These are phyloP conservation scores for Diaphora mendica DNA, from an alignment of 2,888 invertebrate genomes.

Conservation along the genomic window DNA sequence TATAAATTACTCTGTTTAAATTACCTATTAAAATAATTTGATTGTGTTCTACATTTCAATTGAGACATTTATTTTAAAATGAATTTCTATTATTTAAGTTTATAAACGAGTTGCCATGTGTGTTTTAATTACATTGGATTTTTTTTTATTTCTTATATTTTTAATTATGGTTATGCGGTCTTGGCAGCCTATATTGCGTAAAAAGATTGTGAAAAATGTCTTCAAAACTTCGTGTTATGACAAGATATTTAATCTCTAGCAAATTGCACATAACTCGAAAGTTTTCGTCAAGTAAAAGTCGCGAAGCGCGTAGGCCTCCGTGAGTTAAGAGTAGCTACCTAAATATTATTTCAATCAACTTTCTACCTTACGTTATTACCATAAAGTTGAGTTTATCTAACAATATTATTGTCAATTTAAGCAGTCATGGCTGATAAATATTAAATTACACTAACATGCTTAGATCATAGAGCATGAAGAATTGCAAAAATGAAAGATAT, in stretches of 20 bases:
- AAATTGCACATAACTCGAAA: conserved; percentile 42
- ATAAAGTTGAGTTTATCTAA: conserved; percentile 31
- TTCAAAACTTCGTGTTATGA: neutral
- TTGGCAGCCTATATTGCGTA: neutral
- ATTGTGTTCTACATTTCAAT: conserved; percentile 1
- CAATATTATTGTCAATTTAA: conserved; percentile 38
- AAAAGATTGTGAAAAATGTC: neutral
- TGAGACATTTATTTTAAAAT: neutral
- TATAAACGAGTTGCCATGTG: neutral
- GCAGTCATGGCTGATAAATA: conserved; percentile 49
- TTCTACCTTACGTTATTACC: conserved; percentile 19
- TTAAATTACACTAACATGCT: conserved; percentile 41
- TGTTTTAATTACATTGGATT: neutral
- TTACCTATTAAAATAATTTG: neutral
- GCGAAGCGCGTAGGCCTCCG: conserved; percentile 39
- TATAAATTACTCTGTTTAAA: neutral
- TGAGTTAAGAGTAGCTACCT: conserved; percentile 47
- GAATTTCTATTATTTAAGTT: neutral
- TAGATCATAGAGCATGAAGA: conserved; percentile 33
- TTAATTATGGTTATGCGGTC: neutral
- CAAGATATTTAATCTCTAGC: conserved; percentile 15
- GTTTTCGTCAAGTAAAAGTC: conserved; percentile 52
- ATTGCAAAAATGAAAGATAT: conserved; percentile 26
- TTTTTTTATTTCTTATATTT: neutral
- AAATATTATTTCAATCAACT: conserved; percentile 25